These are phyloP conservation scores for Thymelicus acteon DNA, from an alignment of 2,888 invertebrate genomes.

Conservation along the genomic window DNA sequence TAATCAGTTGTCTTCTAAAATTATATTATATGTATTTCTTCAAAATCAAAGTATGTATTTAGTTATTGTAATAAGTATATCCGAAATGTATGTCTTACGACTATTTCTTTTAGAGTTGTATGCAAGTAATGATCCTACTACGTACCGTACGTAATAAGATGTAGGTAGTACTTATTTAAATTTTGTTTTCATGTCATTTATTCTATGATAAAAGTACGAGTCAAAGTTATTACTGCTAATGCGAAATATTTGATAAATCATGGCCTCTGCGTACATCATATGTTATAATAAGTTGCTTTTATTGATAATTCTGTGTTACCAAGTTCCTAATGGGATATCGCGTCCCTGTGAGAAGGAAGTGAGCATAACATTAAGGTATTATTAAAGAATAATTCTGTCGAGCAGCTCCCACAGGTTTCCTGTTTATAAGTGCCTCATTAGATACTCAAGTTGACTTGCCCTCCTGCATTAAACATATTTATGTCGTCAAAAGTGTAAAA, in stretches of 20 bases:
- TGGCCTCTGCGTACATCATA: not conserved
- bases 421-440: conserved; percentile 37
- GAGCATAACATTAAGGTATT: conserved; percentile 35
- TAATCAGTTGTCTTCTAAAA: too few species aligned
- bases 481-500: conserved; percentile 31
- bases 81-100: too few species aligned
- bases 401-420: conserved; percentile 32
- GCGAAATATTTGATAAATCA: not conserved
- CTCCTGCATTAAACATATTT: conserved; percentile 34
- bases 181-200: too few species aligned
- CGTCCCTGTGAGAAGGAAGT: conserved; percentile 39
- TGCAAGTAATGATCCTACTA: too few species aligned
- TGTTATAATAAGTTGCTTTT: not conserved
- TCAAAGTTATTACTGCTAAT: not conserved
- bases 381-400: conserved; percentile 34
- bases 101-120: too few species aligned
- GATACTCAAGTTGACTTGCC: conserved; percentile 18
- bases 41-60: too few species aligned
- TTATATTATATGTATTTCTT: too few species aligned
- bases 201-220: not conserved
- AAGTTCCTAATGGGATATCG: conserved; percentile 27
- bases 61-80: too few species aligned
- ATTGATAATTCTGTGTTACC: conserved; percentile 19
- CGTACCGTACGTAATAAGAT: too few species aligned
- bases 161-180: too few species aligned